Evolutionary conservation across 2,888 invertebrate species (phyloP).

Genomic region (Megaustenia siamemsis): DNA sequence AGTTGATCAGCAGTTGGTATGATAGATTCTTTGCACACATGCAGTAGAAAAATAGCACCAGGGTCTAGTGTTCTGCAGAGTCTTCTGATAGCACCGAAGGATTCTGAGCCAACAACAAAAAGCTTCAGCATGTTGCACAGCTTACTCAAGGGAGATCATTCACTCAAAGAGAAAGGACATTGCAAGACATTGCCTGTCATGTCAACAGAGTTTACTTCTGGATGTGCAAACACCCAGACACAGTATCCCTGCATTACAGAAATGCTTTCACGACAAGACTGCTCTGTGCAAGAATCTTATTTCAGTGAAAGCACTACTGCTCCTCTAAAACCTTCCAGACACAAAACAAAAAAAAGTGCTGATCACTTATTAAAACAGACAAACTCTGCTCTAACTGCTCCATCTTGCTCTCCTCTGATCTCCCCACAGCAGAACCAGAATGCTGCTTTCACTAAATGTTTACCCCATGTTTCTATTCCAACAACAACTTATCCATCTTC

Average conservation of each 20-base stretch:
- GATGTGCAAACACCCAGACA: background rate
- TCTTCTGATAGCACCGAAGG: slow-evolving; percentile 27
- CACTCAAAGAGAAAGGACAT: slow-evolving; percentile 1
- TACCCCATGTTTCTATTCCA: background rate
- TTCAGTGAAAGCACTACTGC: background rate
- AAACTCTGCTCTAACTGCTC: background rate
- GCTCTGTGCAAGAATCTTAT: background rate
- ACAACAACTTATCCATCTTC: background rate
- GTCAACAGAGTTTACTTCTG: background rate
- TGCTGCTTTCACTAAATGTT: background rate
- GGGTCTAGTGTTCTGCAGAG: slow-evolving; percentile 28
- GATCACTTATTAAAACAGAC: background rate
- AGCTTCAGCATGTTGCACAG: slow-evolving; percentile 27
- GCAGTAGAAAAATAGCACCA: background rate
- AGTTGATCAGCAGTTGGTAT: background rate
- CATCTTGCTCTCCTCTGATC: background rate
- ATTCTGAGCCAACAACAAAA: background rate
- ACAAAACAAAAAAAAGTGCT: background rate
- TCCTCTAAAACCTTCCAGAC: background rate
- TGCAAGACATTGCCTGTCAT: background rate
- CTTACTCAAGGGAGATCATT: background rate
- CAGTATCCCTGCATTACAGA: slow-evolving; percentile 15
- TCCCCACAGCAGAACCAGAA: background rate
- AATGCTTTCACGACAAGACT: slow-evolving; percentile 7
- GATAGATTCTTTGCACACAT: background rate